Percentiles rank a stretch among this genome's conserved stretches.
These are phyloP conservation scores for Tetramorium simillimum DNA, from an alignment of 1,140 invertebrate genomes.

Conservation along the genomic window DNA sequence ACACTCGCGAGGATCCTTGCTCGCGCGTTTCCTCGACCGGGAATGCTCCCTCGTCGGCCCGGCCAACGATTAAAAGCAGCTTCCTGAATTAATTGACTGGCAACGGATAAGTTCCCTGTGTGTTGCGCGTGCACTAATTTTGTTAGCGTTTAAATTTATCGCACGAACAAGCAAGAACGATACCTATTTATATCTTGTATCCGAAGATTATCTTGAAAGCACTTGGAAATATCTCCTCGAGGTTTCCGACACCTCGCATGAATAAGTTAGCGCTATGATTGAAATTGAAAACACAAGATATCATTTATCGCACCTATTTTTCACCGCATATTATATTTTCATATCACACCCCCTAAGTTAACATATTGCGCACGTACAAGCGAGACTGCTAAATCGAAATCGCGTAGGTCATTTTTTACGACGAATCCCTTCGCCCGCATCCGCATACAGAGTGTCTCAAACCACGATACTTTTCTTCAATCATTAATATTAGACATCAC, in stretches of 20 bases:
- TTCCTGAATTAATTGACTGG: conserved; percentile 52
- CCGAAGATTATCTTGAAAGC: background rate
- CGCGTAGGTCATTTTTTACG: conserved; percentile 19
- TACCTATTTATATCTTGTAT: background rate
- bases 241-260: background rate
- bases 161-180: background rate
- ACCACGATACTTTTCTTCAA: background rate
- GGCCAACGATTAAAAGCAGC: conserved; percentile 51
- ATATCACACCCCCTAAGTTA: background rate
- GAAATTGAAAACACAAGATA: background rate
- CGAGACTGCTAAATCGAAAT: conserved; percentile 34
- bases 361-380: conserved; percentile 16
- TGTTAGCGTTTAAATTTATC: conserved; percentile 32
- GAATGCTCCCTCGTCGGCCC: conserved; percentile 11
- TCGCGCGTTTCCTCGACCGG: conserved; percentile 26
- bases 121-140: conserved; percentile 44
- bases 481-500: background rate
- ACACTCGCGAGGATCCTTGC: conserved; percentile 47
- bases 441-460: background rate
- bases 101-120: background rate
- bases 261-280: conserved; percentile 4
- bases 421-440: background rate
- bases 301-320: background rate
- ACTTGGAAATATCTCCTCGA: background rate
- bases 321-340: conserved; percentile 13